These are phyloP conservation scores for Amyelois transitella DNA, from an alignment of 1,140 invertebrate genomes.

Conservation along the genomic window DNA sequence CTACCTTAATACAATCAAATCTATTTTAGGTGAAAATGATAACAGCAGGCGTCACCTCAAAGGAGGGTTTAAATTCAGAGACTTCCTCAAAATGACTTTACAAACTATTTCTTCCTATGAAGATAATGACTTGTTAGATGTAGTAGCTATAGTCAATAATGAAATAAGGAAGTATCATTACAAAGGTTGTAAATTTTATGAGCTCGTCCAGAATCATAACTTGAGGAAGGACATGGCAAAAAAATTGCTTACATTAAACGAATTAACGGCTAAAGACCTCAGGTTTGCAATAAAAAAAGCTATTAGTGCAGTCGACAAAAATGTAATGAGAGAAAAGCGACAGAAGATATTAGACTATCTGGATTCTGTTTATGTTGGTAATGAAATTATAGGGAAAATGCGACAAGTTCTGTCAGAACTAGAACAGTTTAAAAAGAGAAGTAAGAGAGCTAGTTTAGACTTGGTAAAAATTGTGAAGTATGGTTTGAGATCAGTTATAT, in stretches of 20 bases:
- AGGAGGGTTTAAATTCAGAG: slow-evolving; percentile 15
- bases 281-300: slow-evolving; percentile 15
- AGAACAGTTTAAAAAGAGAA: slow-evolving; percentile 1
- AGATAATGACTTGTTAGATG: slow-evolving; percentile 25
- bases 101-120: slow-evolving; percentile 15
- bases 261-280: slow-evolving; percentile 4
- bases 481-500: slow-evolving; percentile 15
- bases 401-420: slow-evolving; percentile 17
- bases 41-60: neutral
- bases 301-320: slow-evolving; percentile 5
- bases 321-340: slow-evolving; percentile 2
- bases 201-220: slow-evolving; percentile 18
- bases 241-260: slow-evolving; percentile 17
- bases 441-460: slow-evolving; percentile 3
- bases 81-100: slow-evolving; percentile 26
- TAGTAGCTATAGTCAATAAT: slow-evolving; percentile 16
- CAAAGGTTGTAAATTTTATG: slow-evolving; percentile 21
- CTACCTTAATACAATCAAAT: slow-evolving; percentile 30
- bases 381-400: slow-evolving; percentile 18
- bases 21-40: slow-evolving; percentile 9
- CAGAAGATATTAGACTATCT: slow-evolving; percentile 19
- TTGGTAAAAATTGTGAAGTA: slow-evolving; percentile 14
- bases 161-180: slow-evolving; percentile 27
- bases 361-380: slow-evolving; percentile 28
- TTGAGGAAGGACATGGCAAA: slow-evolving; percentile 17